Percentiles rank a stretch among this genome's conserved stretches.
Conservation (phyloP, 2,113 vertebrate species). For the Hipposideros armiger region DNA sequence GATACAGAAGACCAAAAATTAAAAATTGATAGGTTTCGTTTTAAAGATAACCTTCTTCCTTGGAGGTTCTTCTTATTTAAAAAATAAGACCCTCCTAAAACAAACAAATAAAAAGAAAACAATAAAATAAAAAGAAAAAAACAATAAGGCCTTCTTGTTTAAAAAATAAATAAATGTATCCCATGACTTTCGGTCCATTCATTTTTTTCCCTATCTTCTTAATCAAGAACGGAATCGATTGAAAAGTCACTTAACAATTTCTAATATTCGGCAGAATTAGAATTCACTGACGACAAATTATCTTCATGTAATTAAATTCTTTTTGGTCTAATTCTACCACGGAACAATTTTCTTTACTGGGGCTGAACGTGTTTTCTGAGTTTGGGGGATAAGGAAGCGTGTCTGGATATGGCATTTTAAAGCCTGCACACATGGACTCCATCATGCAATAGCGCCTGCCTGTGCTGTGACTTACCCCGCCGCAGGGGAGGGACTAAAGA, state of each 20-base stretch:
- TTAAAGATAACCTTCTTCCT: not conserved
- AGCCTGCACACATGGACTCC: not conserved
- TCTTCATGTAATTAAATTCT: not conserved
- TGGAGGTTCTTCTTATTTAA: not conserved
- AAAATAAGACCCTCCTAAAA: too few species aligned
- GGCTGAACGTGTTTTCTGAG: not conserved
- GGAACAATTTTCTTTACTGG: not conserved
- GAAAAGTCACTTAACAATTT: not conserved
- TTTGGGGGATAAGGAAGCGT: not conserved
- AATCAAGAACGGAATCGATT: slow-evolving; percentile 2
- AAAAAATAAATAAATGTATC: not conserved
- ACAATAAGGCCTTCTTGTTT: too few species aligned
- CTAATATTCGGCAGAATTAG: not conserved
- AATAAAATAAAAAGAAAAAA: too few species aligned
- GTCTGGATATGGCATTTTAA: not conserved
- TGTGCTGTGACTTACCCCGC: not conserved
- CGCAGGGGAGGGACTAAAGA: not conserved
- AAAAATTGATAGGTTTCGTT: not conserved
- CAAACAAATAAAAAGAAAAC: too few species aligned
- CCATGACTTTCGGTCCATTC: not conserved
- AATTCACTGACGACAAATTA: not conserved
- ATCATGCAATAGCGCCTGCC: too few species aligned
- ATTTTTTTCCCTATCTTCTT: not conserved
- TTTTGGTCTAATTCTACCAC: not conserved
- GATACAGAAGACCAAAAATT: slow-evolving; percentile 18